Evolutionary conservation across 2,113 vertebrate genomes (phyloP).

Genomic region (Cavia aperea): DNA sequence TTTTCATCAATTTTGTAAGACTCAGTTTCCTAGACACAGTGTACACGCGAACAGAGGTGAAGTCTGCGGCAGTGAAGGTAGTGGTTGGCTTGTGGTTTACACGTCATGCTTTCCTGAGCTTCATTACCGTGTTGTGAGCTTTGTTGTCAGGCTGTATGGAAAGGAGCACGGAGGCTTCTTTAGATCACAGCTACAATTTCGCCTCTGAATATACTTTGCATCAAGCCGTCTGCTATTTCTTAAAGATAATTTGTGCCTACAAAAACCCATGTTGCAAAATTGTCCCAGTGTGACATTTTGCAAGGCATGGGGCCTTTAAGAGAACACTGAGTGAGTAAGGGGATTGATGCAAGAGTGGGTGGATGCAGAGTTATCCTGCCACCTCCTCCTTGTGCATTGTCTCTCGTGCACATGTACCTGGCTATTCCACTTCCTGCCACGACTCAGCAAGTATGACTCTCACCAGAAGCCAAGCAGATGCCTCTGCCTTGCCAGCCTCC

Average conservation of each 20-base stretch:
- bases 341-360: neutral
- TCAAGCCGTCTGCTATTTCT: neutral
- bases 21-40: no score
- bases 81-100: accelerated
- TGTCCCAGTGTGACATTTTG: neutral
- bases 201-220: neutral
- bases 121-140: neutral
- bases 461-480: neutral
- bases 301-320: neutral
- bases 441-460: neutral
- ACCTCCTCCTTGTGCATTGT: neutral
- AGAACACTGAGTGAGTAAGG: neutral
- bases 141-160: neutral
- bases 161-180: neutral
- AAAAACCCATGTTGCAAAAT: neutral
- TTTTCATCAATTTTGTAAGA: neutral
- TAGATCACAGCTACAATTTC: neutral
- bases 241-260: neutral
- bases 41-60: neutral
- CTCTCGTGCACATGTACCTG: neutral
- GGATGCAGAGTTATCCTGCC: no score
- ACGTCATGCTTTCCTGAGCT: neutral
- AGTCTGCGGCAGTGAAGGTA: accelerated
- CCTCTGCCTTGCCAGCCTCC: neutral
- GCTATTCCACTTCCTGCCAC: neutral